Percentiles rank a stretch among this genome's conserved stretches.
Conservation (phyloP, 2,888 invertebrate species). For the Phengaris arion region DNA sequence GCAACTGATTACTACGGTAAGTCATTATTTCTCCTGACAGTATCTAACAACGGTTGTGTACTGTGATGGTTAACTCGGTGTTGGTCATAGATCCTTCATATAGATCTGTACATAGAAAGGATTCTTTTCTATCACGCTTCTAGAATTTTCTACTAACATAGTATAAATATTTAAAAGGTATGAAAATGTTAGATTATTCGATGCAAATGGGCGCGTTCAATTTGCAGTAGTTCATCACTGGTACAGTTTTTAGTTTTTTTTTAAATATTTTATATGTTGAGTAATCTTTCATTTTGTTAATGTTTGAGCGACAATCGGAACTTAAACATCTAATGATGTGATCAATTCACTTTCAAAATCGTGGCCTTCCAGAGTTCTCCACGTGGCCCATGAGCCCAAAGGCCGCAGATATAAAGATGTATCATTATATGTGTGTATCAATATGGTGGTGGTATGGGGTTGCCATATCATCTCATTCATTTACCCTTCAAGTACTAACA, state of each 20-base stretch:
- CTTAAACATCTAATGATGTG: conserved; percentile 43
- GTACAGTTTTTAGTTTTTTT: conserved; percentile 7
- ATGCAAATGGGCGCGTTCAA: conserved; percentile 39
- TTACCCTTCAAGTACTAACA: conserved; percentile 72
- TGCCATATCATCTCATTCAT: conserved; percentile 73
- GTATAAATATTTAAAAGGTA: conserved; percentile 50
- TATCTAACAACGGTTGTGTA: conserved; percentile 52
- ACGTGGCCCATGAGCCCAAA: conserved; percentile 63
- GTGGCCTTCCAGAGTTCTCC: conserved; percentile 81
- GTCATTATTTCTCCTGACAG: conserved; percentile 87
- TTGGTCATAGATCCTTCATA: conserved; percentile 58
- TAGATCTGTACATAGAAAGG: conserved; percentile 63
- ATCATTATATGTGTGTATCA: conserved; percentile 63
- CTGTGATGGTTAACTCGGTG: conserved; percentile 64
- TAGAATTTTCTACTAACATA: conserved; percentile 74
- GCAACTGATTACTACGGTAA: conserved; percentile 99
- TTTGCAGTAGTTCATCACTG: conserved; percentile 5
- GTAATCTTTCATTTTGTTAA: conserved; percentile 67
- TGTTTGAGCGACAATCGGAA: conserved; percentile 52
- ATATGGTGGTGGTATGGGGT: conserved; percentile 74
- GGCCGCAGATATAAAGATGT: conserved; percentile 61
- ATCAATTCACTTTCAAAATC: conserved; percentile 49
- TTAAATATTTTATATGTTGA: conserved; percentile 17
- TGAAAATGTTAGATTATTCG: conserved; percentile 61
- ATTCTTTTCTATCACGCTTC: conserved; percentile 71